These are phyloP conservation scores for Coptotermes formosanus DNA, from an alignment of 1,140 invertebrate species.

Conservation along the genomic window DNA sequence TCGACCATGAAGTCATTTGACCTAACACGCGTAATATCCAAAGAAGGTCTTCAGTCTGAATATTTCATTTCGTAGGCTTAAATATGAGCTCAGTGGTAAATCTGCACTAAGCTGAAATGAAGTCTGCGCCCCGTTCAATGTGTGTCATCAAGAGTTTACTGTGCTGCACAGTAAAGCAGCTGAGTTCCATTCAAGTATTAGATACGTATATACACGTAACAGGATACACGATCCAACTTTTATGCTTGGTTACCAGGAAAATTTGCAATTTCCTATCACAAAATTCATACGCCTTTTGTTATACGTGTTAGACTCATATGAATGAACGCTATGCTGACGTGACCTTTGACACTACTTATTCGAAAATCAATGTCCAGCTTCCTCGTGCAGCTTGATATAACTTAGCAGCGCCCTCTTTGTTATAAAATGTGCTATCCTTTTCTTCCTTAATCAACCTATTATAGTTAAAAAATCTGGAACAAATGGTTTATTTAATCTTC, in stretches of 20 bases:
- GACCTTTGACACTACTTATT: neutral
- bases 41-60: too few relatives aligned
- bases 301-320: neutral
- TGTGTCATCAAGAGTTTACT: too few relatives aligned
- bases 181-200: neutral
- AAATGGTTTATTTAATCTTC: too few relatives aligned
- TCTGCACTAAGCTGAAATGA: too few relatives aligned
- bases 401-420: neutral
- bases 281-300: neutral
- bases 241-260: neutral
- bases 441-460: too few relatives aligned
- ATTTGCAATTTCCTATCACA: conserved; percentile 12
- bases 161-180: neutral
- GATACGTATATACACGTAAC: neutral
- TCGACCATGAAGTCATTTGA: too few relatives aligned
- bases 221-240: neutral
- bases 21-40: too few relatives aligned
- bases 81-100: too few relatives aligned
- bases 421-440: too few relatives aligned
- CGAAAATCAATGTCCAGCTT: neutral
- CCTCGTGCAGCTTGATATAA: neutral
- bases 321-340: neutral
- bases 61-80: too few relatives aligned
- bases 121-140: too few relatives aligned
- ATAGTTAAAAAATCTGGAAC: too few relatives aligned